Percentiles rank a stretch among this genome's conserved stretches.
These are phyloP conservation scores for Sus scrofa DNA, from an alignment of 2,113 vertebrate genomes.

Conservation along the genomic window DNA sequence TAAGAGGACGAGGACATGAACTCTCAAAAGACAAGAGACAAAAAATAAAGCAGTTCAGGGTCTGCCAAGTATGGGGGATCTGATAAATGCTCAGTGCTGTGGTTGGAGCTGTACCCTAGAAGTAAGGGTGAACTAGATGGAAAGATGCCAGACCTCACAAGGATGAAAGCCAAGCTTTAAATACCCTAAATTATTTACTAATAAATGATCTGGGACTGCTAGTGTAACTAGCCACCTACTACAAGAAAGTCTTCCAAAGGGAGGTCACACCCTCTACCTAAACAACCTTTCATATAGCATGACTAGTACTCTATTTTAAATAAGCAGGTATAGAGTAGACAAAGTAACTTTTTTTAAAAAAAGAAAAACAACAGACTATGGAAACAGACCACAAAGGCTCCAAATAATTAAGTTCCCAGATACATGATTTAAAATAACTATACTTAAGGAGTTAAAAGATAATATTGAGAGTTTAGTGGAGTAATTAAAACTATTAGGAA, in stretches of 20 bases:
- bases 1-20: slow-evolving; percentile 14
- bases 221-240: not conserved
- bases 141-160: not conserved
- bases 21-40: not conserved
- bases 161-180: not conserved
- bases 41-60: not conserved
- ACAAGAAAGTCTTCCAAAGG: slow-evolving; percentile 9
- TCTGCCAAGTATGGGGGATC: not conserved
- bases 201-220: not conserved
- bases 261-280: not conserved
- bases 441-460: not conserved
- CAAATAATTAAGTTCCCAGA: slow-evolving; percentile 31
- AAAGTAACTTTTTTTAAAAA: not conserved
- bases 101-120: not conserved
- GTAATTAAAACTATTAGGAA: slow-evolving; percentile 13
- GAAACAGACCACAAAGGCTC: not conserved
- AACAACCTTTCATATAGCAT: slow-evolving; percentile 9
- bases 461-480: not conserved
- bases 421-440: not conserved
- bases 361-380: not conserved
- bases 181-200: slow-evolving; percentile 16
- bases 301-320: slow-evolving; percentile 41
- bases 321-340: not conserved
- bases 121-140: not conserved
- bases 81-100: not conserved